phyloP scores from a whole-genome alignment of 2,888 invertebrate species.

The Acanthosoma haemorrhoidale region DNA sequence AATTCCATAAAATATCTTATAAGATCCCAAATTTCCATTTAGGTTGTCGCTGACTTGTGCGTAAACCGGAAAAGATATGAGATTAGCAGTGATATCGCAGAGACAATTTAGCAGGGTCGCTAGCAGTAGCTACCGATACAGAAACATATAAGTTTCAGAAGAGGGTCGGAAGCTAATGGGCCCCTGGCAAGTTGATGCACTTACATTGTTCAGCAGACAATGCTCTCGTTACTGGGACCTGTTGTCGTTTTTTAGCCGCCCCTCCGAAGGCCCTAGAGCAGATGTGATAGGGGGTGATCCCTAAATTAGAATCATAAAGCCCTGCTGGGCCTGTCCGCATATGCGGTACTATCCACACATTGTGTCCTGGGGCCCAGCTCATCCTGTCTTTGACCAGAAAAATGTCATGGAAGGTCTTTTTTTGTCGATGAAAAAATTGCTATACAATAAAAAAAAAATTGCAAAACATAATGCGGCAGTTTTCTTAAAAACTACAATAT shows the following conservation, averaged over 20 bases:
- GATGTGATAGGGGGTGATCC: constrained; percentile 26
- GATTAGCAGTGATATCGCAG: no score
- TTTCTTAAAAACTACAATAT: no score
- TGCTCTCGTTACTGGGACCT: constrained; percentile 26
- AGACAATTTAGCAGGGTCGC: not conserved
- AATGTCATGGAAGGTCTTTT: no score
- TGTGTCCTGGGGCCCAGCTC: not conserved
- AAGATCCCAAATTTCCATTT: no score
- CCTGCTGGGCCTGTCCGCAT: not conserved
- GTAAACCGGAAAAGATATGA: no score
- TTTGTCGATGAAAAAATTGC: no score
- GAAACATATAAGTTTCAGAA: not conserved
- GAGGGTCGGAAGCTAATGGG: not conserved
- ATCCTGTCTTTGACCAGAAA: no score
- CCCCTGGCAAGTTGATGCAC: constrained; percentile 23
- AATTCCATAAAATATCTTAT: no score
- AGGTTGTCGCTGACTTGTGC: no score
- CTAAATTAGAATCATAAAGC: constrained; percentile 26
- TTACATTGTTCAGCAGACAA: constrained; percentile 23
- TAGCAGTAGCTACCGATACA: not conserved
- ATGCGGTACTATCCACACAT: constrained; percentile 2
- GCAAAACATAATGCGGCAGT: no score
- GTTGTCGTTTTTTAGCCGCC: constrained; percentile 20
- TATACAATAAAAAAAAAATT: no score
- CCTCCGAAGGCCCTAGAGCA: not conserved